Evolutionary conservation across 2,888 invertebrate species (phyloP).

Genomic region (Tipula vernalis): DNA sequence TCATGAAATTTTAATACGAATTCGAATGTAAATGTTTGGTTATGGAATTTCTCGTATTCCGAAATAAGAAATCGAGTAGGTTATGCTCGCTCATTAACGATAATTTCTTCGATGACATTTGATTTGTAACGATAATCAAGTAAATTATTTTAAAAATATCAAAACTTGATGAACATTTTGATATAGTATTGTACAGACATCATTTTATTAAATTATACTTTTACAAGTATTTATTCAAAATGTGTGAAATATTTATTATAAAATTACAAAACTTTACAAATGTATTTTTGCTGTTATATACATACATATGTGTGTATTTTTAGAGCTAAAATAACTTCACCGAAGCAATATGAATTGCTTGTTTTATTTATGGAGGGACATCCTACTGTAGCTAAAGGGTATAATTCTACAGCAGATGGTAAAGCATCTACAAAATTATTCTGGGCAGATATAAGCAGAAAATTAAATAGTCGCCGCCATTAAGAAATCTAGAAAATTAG

Average conservation of each 20-base stretch:
- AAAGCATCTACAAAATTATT: neutral
- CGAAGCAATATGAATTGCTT: neutral
- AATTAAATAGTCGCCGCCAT: too few relatives aligned
- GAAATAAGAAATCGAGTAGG: neutral
- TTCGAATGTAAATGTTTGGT: neutral
- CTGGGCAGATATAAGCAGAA: too few relatives aligned
- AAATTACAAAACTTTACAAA: too few relatives aligned
- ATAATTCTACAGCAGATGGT: neutral
- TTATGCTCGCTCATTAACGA: neutral
- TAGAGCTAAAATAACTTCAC: neutral
- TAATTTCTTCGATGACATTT: neutral
- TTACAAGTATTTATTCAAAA: neutral
- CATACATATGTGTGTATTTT: too few relatives aligned
- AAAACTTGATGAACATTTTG: neutral
- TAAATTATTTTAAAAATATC: too few relatives aligned
- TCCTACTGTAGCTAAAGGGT: neutral
- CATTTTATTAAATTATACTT: too few relatives aligned
- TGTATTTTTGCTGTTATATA: too few relatives aligned
- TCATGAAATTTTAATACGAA: too few relatives aligned
- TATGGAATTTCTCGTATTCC: neutral
- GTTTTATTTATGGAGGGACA: neutral
- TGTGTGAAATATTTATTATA: neutral
- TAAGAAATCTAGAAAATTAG: too few relatives aligned
- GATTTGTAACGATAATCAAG: neutral
- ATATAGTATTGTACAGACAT: neutral